A percentile compares a stretch with the other conserved stretches of the same genome.
Evolutionary conservation across 2,888 invertebrate species (phyloP).

Genomic region (Eumerus sabulonum): DNA sequence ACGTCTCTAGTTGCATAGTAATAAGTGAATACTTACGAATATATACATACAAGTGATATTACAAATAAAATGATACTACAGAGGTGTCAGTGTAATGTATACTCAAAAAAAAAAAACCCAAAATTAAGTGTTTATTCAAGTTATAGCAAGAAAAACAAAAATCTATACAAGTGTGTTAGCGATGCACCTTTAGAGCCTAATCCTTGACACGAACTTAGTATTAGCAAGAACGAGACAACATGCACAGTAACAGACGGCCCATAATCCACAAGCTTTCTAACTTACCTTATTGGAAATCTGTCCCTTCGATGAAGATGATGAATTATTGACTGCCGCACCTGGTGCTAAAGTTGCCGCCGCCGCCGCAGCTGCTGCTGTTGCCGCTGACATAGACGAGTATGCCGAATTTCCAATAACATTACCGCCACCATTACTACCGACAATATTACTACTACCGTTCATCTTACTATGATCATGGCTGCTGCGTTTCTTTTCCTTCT

Average conservation of each 20-base stretch:
- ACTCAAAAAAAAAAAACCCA: conserved; percentile 15
- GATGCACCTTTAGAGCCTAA: too few species aligned
- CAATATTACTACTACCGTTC: conserved; percentile 71
- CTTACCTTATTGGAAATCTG: conserved; percentile 74
- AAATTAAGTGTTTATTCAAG: too few species aligned
- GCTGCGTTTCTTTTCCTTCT: conserved; percentile 75
- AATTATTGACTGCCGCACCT: conserved; percentile 25
- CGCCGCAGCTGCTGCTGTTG: conserved; percentile 24
- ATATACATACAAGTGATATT: neutral
- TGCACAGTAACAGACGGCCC: too few species aligned
- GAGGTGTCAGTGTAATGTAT: neutral
- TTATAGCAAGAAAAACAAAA: too few species aligned
- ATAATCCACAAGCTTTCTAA: conserved; percentile 3
- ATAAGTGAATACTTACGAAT: neutral
- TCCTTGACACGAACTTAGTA: too few species aligned
- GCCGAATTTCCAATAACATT: conserved; percentile 41
- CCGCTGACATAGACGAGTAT: conserved; percentile 44
- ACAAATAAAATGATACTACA: neutral
- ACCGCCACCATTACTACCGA: conserved; percentile 39
- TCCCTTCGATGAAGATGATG: conserved; percentile 70
- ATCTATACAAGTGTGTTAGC: too few species aligned
- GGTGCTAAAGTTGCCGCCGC: conserved; percentile 31
- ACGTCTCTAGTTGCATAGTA: too few species aligned
- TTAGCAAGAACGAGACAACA: too few species aligned
- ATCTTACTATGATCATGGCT: conserved; percentile 74